These are phyloP conservation scores for Leptoteleia sp. DNA, from an alignment of 1,140 invertebrate genomes.

Conservation along the genomic window DNA sequence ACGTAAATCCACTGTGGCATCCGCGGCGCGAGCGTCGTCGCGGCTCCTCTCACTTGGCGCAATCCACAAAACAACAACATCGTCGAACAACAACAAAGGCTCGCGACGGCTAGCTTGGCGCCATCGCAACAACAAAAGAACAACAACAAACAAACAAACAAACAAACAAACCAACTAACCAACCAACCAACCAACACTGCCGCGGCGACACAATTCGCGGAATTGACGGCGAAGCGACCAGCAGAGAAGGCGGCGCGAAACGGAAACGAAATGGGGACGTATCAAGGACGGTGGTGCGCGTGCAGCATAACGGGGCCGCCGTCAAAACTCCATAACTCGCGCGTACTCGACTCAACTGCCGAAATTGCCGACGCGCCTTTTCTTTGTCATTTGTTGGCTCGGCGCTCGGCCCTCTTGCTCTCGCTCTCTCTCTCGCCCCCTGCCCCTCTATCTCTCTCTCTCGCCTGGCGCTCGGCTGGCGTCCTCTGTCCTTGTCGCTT, in stretches of 20 bases:
- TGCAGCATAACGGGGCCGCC: too few species aligned
- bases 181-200: too few species aligned
- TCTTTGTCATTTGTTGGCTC: slow-evolving; percentile 40
- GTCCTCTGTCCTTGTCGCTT: slow-evolving; percentile 34
- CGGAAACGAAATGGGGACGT: too few species aligned
- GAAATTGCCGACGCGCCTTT: slow-evolving; percentile 40
- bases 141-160: slow-evolving; percentile 10
- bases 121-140: slow-evolving; percentile 1
- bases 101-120: background rate
- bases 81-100: slow-evolving; percentile 39
- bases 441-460: too few species aligned
- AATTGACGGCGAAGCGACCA: too few species aligned
- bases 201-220: slow-evolving; percentile 15
- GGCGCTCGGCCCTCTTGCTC: too few species aligned
- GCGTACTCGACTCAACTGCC: slow-evolving; percentile 1
- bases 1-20: slow-evolving; percentile 38
- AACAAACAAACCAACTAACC: too few species aligned
- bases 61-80: slow-evolving; percentile 51
- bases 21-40: slow-evolving; percentile 54
- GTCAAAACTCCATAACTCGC: too few species aligned
- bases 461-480: slow-evolving; percentile 12
- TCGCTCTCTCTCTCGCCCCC: background rate
- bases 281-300: too few species aligned
- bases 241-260: too few species aligned
- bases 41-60: slow-evolving; percentile 23